Conservation (phyloP, 2,888 invertebrate species). For the Oligia strigilis region DNA sequence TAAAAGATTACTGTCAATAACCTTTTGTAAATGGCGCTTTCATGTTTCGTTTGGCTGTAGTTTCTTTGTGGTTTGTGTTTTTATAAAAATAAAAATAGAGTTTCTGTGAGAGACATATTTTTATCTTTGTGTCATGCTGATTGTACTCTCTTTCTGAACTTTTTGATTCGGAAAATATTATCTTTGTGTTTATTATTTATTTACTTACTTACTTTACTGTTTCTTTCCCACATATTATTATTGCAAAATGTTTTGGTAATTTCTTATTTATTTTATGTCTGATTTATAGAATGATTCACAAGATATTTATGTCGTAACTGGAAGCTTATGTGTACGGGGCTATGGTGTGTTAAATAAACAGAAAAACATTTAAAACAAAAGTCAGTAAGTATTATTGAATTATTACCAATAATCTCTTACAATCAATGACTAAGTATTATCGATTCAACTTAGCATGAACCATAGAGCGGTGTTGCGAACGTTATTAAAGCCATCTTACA, state of each 20-base stretch:
- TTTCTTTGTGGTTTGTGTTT: slow-evolving; percentile 39
- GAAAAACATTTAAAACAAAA: no score
- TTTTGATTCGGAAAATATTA: neutral
- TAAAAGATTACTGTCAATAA: slow-evolving; percentile 54
- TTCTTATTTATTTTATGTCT: neutral
- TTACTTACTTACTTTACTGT: no score
- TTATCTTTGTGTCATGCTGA: slow-evolving; percentile 18
- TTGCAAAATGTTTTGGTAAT: neutral
- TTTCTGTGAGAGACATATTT: slow-evolving; percentile 19
- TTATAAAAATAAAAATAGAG: slow-evolving; percentile 19
- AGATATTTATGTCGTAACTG: no score
- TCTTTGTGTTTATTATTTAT: slow-evolving; percentile 6
- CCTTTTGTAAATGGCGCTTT: slow-evolving; percentile 43
- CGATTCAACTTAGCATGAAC: no score
- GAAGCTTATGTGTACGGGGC: no score
- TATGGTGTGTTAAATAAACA: no score
- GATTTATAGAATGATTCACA: neutral
- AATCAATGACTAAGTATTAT: no score
- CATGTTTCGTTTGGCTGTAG: slow-evolving; percentile 41
- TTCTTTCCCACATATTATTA: neutral
- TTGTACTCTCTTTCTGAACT: slow-evolving; percentile 3
- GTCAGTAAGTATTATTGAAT: no score
- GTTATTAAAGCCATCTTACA: no score
- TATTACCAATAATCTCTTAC: no score
- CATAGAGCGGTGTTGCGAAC: no score